Base-by-base conservation (phyloP, 2,113 vertebrate species). In the Crocuta crocuta region DNA sequence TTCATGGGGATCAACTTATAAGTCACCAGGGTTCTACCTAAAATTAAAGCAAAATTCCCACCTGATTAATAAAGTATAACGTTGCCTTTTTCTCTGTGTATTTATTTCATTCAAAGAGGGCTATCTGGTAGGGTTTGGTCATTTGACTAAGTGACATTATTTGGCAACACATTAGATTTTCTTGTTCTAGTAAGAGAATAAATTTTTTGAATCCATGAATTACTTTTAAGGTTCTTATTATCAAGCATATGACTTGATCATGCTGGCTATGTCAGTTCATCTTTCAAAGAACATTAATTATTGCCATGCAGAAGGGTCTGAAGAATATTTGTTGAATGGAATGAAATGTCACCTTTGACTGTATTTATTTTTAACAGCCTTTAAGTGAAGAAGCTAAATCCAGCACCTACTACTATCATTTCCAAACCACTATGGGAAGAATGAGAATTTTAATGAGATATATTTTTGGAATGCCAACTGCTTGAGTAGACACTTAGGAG, bases 31-130 rank as follows among this genome's bases (percentile, higher is more conserved):
- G 15, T 33, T 35, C 45, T 58, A 2, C 19, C 16, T 15, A 66
- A 50, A 12, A 97, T 82, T 82, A 94, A 93, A 91, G 55, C 55
- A 91, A 93, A 92, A 89, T 31, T 21, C 16, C 11, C 5, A 86
- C 24, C 53, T 71, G 13, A 50, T 15, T 35, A 55, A 78, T 28
- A 66, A 73, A 92, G 19, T 33, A 26, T 66, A 33, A 68, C 2
- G 81, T 65, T 82, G 9, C 33, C 31, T 48, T 95, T 94, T 66
- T 45, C 19, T 88, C 65, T 81, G 39, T 10, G 13, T 73, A 66
- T 68, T 81, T 71, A 55, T 55, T 78, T 91, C 24, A 55, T 61
- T 88, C 35, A 82, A 2, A 31, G 24, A 90, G 12, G 24, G 2
- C 5, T 33, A 74, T 86, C 89, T 91, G 7, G 23, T 50, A 35